phyloP scores from a whole-genome alignment of 1,140 invertebrate genomes.

The Tetramorium alpestre region DNA sequence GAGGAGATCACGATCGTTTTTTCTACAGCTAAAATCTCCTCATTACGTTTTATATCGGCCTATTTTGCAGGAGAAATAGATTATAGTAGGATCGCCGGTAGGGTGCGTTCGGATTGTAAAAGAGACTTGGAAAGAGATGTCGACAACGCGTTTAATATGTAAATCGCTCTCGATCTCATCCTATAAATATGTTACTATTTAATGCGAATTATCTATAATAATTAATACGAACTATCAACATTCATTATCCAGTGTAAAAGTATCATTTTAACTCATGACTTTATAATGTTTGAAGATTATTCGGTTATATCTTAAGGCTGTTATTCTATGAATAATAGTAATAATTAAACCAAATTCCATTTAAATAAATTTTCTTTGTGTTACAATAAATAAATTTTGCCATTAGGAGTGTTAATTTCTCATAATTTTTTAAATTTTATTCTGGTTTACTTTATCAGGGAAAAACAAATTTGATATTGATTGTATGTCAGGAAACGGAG shows the following conservation, averaged over 20 bases:
- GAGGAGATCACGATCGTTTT: not conserved
- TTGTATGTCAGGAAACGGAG: too few relatives aligned
- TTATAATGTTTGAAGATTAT: not conserved
- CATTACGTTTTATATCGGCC: not conserved
- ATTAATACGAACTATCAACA: not conserved
- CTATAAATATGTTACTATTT: not conserved
- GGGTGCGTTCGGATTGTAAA: slow-evolving; percentile 1
- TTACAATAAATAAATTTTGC: slow-evolving; percentile 8
- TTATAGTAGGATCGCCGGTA: not conserved
- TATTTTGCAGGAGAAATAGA: slow-evolving; percentile 16
- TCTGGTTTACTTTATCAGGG: too few relatives aligned
- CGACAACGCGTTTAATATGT: not conserved
- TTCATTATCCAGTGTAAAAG: slow-evolving; percentile 10
- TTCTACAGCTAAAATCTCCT: not conserved
- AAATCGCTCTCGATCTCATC: not conserved
- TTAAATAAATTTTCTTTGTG: not conserved
- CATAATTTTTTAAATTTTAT: not conserved
- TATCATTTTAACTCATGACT: not conserved
- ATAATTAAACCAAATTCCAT: not conserved
- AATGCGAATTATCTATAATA: not conserved
- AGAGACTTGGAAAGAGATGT: slow-evolving; percentile 41
- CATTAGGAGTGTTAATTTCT: not conserved
- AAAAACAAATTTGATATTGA: too few relatives aligned
- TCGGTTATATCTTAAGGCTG: slow-evolving; percentile 1
- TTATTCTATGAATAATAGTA: not conserved